phyloP scores from a whole-genome alignment of 2,113 vertebrate genomes.

The Penelope pileata region DNA sequence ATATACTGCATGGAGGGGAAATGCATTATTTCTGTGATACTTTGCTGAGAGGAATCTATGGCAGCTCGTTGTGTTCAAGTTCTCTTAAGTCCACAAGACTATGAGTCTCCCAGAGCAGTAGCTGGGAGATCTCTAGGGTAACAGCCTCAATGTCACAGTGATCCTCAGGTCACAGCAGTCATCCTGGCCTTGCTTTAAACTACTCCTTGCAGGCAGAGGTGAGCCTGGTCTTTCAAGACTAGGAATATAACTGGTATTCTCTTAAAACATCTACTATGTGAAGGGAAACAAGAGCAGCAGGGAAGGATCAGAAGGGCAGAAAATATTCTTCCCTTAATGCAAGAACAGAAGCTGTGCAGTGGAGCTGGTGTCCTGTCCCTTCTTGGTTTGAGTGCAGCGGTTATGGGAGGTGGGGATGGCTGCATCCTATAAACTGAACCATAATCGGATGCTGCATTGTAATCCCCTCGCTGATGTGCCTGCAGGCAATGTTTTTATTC shows the following conservation, averaged over 20 bases:
- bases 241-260: not conserved
- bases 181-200: not conserved
- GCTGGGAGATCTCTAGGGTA: not conserved
- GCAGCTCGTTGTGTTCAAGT: not conserved
- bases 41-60: not conserved
- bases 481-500: constrained; percentile 49
- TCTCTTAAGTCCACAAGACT: not conserved
- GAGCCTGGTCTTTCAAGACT: not conserved
- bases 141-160: not conserved
- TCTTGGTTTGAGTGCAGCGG: not conserved
- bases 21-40: not conserved
- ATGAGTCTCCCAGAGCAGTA: not conserved
- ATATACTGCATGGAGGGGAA: not conserved
- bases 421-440: not conserved
- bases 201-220: not conserved
- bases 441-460: not conserved
- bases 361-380: not conserved
- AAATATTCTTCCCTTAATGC: not conserved
- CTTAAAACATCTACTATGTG: not conserved
- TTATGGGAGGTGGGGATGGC: not conserved
- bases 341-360: not conserved
- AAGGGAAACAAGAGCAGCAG: not conserved
- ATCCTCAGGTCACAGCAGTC: not conserved
- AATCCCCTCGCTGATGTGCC: constrained; percentile 38
- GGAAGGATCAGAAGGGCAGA: not conserved